Evolutionary conservation across 2,888 invertebrate genomes (phyloP).

Genomic region (Cotesia congregata): DNA sequence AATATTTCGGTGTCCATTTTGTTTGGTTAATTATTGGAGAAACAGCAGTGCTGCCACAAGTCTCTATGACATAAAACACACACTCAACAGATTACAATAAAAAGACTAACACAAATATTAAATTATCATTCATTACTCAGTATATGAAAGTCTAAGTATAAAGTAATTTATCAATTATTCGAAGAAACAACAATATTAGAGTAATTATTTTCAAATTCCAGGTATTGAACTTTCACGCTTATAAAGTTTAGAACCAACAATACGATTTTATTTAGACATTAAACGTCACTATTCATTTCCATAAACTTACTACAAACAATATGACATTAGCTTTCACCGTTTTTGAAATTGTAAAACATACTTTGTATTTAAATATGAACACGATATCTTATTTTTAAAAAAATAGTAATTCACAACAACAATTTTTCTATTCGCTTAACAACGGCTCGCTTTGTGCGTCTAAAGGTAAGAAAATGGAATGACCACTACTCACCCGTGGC

Average conservation of each 20-base stretch:
- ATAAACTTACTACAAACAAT: neutral
- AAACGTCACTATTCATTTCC: neutral
- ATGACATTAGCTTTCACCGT: constrained; percentile 2
- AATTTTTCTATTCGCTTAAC: constrained; percentile 31
- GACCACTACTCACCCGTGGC: constrained; percentile 46
- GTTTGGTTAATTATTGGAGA: constrained; percentile 70
- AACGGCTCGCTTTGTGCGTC: constrained; percentile 50
- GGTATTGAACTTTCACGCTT: neutral
- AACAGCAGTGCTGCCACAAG: constrained; percentile 69
- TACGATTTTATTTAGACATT: neutral
- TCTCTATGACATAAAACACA: constrained; percentile 60
- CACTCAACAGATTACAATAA: constrained; percentile 36
- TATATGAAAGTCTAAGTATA: no score
- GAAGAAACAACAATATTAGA: no score
- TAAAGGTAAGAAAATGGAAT: constrained; percentile 53
- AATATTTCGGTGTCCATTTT: constrained; percentile 71
- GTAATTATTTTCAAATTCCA: no score
- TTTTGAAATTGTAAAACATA: neutral
- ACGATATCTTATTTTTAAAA: constrained; percentile 1
- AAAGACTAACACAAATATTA: constrained; percentile 9
- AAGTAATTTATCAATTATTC: no score
- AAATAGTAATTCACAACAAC: constrained; percentile 4
- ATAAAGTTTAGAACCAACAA: neutral
- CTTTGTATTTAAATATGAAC: neutral
- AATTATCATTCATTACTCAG: neutral